Percentiles rank a stretch among this genome's conserved stretches.
Conservation (phyloP, 2,888 invertebrate genomes). For the Ochropleura plecta region DNA sequence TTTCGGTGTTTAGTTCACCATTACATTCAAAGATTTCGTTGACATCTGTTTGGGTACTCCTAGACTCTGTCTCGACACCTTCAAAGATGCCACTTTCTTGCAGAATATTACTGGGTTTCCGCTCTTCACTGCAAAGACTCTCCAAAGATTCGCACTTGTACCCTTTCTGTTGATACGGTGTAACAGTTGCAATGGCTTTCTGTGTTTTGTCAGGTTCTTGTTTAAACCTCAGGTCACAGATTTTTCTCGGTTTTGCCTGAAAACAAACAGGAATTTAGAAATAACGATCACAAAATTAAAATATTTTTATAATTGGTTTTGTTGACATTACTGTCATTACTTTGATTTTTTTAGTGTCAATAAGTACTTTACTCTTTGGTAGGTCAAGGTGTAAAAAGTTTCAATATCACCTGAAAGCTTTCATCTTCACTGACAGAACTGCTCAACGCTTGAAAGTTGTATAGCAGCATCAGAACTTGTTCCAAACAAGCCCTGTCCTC, state of each 20-base stretch:
- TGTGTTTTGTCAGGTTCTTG: constrained; percentile 86
- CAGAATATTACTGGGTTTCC: constrained; percentile 90
- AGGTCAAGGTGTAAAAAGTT: constrained; percentile 21
- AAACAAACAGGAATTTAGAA: constrained; percentile 64
- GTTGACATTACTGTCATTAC: constrained; percentile 25
- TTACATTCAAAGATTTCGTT: constrained; percentile 89
- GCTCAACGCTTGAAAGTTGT: constrained; percentile 91
- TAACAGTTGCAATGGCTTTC: constrained; percentile 92
- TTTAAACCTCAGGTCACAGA: constrained; percentile 85
- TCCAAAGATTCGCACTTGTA: constrained; percentile 87
- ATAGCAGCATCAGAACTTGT: constrained; percentile 91
- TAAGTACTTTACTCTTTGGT: too few species aligned
- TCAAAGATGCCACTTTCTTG: constrained; percentile 95
- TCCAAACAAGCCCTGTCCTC: constrained; percentile 92
- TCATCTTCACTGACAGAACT: constrained; percentile 90
- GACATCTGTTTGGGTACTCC: constrained; percentile 90
- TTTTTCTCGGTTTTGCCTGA: constrained; percentile 86
- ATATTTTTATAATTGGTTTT: neutral
- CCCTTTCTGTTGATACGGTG: constrained; percentile 90
- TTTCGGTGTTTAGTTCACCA: constrained; percentile 91
- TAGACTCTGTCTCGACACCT: constrained; percentile 88
- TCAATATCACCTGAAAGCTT: constrained; percentile 86
- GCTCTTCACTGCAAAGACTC: constrained; percentile 86
- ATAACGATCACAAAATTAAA: constrained; percentile 9
- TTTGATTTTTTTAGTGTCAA: neutral